Evolutionary conservation across 2,888 invertebrate genomes (phyloP), one percentile per base, ranked within the genome.

Genomic region (Caenorhabditis imperialis): DNA sequence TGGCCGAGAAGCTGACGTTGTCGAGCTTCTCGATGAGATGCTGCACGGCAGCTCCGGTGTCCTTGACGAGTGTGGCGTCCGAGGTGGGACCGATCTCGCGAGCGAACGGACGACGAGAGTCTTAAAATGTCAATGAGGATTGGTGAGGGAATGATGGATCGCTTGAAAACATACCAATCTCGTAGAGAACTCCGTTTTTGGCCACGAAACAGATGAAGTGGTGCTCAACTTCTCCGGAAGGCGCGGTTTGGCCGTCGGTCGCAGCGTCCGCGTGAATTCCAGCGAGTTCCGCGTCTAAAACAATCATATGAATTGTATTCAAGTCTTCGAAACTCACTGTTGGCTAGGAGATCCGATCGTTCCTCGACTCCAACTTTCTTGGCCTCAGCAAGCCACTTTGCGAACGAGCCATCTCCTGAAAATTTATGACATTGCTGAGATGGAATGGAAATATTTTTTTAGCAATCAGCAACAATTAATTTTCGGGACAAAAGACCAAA

Each of bases 151-250:
- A 7, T 7, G 5, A 7, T 40, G 20, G 20, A 23, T 20, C 7
- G 1, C 37, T n/a, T 23, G 40, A 16, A 27, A 18, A 23, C 33
- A 14, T 37, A 85, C 86, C 86, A 35, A 86, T 78, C 62, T 87
- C 85, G 50, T 81, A 86, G 14, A 87, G 80, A 6, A 54, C 72
- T 18, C 84, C 87, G 22, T 82, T 71, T 30, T 74, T 67, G 53
- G 75, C 77, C 20, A 84, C 81, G 69, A 78, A 85, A 40, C 80
- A 78, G 58, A 87, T 86, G 73, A 86, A 87, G 62, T 87, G 87
- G 45, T 87, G 82, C 25, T 84, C 78, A 22, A 86, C 85, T 7
- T 77, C 69, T 12, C 71, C 75, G 2, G 51, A n/a, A 35, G 71
- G 65, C 22, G 69, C 72, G 2, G 86, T 84, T 44, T 85, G 84